phyloP scores from a whole-genome alignment of 2,113 vertebrate species.

The Clarias magur region DNA sequence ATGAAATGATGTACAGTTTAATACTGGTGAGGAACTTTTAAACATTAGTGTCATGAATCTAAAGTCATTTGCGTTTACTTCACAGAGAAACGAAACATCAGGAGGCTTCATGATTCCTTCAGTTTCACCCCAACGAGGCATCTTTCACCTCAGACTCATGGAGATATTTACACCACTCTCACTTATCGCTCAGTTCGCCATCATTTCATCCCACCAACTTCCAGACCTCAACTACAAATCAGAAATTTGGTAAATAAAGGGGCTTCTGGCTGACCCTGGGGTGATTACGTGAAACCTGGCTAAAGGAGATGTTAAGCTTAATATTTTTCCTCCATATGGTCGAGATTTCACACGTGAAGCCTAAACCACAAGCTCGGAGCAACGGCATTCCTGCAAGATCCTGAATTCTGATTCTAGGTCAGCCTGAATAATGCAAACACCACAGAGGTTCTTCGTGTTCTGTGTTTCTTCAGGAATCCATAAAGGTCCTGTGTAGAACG shows the following conservation, averaged over 20 bases:
- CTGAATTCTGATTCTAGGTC: background rate
- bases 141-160: conserved; percentile 63
- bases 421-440: background rate
- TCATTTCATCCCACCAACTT: conserved; percentile 36
- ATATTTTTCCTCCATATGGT: background rate
- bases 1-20: background rate
- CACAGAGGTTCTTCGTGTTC: background rate
- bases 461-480: background rate
- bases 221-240: conserved; percentile 24
- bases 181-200: conserved; percentile 45
- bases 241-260: background rate
- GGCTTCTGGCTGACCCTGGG: background rate
- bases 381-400: background rate
- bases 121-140: conserved; percentile 52
- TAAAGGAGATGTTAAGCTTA: background rate
- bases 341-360: background rate
- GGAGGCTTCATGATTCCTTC: background rate
- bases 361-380: background rate
- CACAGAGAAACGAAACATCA: background rate
- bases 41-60: too few relatives aligned
- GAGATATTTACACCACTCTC: conserved; percentile 58
- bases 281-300: background rate
- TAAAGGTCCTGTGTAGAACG: background rate
- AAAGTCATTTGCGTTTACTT: too few relatives aligned
- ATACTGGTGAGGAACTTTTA: background rate